These are phyloP conservation scores for Sarcophaga bullata DNA, from an alignment of 1,140 invertebrate species.

Conservation along the genomic window DNA sequence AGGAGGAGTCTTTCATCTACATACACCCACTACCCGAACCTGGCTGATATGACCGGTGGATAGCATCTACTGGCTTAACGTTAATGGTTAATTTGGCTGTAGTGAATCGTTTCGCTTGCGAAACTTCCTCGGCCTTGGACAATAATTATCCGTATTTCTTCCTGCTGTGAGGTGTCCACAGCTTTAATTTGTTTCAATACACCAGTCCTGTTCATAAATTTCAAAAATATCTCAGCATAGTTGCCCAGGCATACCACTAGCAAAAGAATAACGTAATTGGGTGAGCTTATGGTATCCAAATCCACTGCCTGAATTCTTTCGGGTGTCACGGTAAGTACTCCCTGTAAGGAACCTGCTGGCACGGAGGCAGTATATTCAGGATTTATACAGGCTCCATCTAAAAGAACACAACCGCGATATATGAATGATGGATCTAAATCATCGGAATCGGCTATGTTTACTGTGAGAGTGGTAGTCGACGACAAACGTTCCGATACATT, in stretches of 20 bases:
- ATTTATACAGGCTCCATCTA: slow-evolving; percentile 84
- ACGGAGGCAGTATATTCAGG: slow-evolving; percentile 84
- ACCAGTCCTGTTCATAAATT: slow-evolving; percentile 78
- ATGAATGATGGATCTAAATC: slow-evolving; percentile 90
- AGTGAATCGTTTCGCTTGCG: slow-evolving; percentile 79
- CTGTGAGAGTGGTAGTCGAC: slow-evolving; percentile 84
- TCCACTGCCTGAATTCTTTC: slow-evolving; percentile 90
- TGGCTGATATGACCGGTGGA: slow-evolving; percentile 80
- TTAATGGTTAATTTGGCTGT: slow-evolving; percentile 83
- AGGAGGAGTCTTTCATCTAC: slow-evolving; percentile 88
- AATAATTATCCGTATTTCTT: slow-evolving; percentile 72
- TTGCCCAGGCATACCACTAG: slow-evolving; percentile 77
- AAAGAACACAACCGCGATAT: slow-evolving; percentile 81
- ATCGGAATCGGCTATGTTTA: slow-evolving; percentile 88
- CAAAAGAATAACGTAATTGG: slow-evolving; percentile 83
- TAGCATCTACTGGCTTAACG: slow-evolving; percentile 85
- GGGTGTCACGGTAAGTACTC: slow-evolving; percentile 83
- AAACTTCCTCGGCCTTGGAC: slow-evolving; percentile 85
- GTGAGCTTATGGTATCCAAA: slow-evolving; percentile 85
- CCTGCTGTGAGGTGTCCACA: slow-evolving; percentile 80
- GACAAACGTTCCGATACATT: slow-evolving; percentile 79
- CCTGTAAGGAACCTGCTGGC: slow-evolving; percentile 81
- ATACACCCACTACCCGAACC: slow-evolving; percentile 78
- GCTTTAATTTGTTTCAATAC: slow-evolving; percentile 82
- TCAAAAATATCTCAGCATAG: slow-evolving; percentile 84